Base-by-base conservation (phyloP, 2,113 vertebrate species). In the Xyliphius kryptos region DNA sequence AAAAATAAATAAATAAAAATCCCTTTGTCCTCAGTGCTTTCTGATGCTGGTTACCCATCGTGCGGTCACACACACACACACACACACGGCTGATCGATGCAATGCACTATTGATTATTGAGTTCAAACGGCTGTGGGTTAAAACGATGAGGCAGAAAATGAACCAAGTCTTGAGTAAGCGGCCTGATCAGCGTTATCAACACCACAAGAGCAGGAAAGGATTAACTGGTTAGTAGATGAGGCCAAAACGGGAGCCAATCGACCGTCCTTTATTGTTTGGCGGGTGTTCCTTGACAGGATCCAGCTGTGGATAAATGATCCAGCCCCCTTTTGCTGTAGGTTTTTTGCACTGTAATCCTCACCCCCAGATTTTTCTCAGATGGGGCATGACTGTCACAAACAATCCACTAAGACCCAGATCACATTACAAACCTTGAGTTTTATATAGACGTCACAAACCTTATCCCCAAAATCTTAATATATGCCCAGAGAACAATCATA, bases 281-380 rank as follows among this genome's bases (percentile, higher is more conserved):
- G 13, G 2, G 40, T 17, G 40, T 43, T 16, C 53, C 17, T 40
- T 65, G 43, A 60, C 52, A 36, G 56, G 59, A 67, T 53, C 59
- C 6, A 47, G n/a, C 36, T 22, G 52, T 59, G 61, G 32, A 55
- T 36, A 58, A 47, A 54, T 21, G 15, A 16, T 14, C 32, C 38
- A 20, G 17, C 37, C 38, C 50, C 64, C 64, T n/a, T 19, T 21
- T 19, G 36, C 1, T 49, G 26, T 6, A 6, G 26, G 26, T 1
- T 32, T 32, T 32, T 32, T 32, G 26, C 26, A 32, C 26, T 32
- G 26, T 32, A 32, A 32, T 32, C 26, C 26, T 32, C 26, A 32
- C 4, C 26, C 4, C 7, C 4, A 6, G 26, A 32, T 32, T 32
- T 32, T 6, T 1, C 7, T 32, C 26, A 3, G 26, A 32, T 32